Base-by-base conservation (phyloP, 2,797 vertebrate species). In the Diplodus puntazzo region DNA sequence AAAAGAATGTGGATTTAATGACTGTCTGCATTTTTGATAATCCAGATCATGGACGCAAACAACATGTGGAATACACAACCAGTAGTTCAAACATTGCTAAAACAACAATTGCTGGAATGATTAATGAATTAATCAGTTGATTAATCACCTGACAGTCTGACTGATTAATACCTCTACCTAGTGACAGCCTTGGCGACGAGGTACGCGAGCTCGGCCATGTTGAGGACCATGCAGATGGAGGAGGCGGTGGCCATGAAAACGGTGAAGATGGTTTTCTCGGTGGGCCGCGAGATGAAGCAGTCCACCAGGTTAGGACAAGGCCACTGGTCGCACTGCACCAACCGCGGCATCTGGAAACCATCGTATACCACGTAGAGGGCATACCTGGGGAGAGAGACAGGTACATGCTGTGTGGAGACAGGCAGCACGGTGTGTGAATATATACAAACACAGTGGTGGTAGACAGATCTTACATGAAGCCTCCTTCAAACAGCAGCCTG, bases 231-330 rank as follows among this genome's bases (percentile, higher is more conserved):
- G 85, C 95, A 96, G 82, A 94, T 86, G 5, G 87, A 92, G 0
- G 95, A 95, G 50, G 91, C 78, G 0, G 90, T 88, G 43, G 95
- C 91, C 95, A 96, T 95, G 85, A 96, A 95, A 18, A 95, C 81
- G 2, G 92, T 95, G 84, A 95, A 95, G 82, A 95, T 79, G 20
- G 94, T 95, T 82, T 95, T 95, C 89, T 95, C 95, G 0, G 95
- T 95, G 69, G 95, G 95, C 0, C 93, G 92, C 0, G 94, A 95
- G 82, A 95, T 86, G 67, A 95, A 95, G 46, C 95, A 96, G 84
- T 95, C 94, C 77, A 95, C 95, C 83, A 91, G 79, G 80, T 96
- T 95, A 0, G 95, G 94, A 70, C 95, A 96, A 0, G 95, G 95
- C 89, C 92, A 95, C 82, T 94, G 93, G 58, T 90, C 90, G 11